Evolutionary conservation across 2,888 invertebrate species (phyloP).

Genomic region (Pristionchus entomophagus): DNA sequence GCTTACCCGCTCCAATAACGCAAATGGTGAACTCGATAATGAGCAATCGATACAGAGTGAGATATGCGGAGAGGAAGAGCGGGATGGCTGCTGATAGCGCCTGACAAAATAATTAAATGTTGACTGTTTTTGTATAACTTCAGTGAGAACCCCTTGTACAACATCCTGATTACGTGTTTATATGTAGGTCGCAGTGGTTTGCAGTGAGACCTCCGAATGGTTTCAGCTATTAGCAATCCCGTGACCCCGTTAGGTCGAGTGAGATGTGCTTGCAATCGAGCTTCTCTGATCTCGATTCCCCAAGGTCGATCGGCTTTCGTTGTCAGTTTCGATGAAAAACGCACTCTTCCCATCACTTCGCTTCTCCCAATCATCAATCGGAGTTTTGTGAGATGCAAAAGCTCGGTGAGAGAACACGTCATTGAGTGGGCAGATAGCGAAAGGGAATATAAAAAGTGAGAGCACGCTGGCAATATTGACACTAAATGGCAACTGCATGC

Average conservation of each 20-base stretch:
- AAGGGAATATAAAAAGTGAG: too few relatives aligned
- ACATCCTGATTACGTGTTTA: background rate
- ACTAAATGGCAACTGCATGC: too few relatives aligned
- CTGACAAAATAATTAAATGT: background rate
- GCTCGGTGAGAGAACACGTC: too few relatives aligned
- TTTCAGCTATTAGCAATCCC: too few relatives aligned
- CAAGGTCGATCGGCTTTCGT: background rate
- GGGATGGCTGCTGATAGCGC: constrained; percentile 19
- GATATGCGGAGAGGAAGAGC: constrained; percentile 18
- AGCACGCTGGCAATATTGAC: too few relatives aligned
- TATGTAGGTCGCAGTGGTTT: too few relatives aligned
- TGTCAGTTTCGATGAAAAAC: background rate
- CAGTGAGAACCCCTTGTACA: background rate
- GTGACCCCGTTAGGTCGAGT: too few relatives aligned
- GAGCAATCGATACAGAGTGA: background rate
- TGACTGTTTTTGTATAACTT: background rate
- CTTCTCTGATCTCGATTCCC: too few relatives aligned
- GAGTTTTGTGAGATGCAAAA: too few relatives aligned
- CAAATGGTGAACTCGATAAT: background rate
- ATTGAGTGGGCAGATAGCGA: too few relatives aligned
- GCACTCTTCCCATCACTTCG: background rate
- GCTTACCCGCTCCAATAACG: background rate
- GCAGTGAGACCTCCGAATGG: too few relatives aligned
- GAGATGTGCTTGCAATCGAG: too few relatives aligned
- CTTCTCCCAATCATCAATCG: background rate